phyloP scores from a whole-genome alignment of 2,113 vertebrate genomes.

The Apus apus region DNA sequence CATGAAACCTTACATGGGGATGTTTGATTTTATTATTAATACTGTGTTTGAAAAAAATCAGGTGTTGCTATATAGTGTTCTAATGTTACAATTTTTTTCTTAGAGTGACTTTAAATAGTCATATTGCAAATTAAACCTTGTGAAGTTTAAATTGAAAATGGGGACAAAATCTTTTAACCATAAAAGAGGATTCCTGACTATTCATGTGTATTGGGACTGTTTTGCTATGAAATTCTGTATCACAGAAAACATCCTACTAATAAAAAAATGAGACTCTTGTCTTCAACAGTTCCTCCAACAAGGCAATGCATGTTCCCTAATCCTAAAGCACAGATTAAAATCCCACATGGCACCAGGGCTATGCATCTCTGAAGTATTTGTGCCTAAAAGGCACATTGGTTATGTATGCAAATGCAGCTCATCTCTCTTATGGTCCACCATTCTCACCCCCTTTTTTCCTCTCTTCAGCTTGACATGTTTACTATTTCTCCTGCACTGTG shows the following conservation, averaged over 20 bases:
- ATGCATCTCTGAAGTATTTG: background rate
- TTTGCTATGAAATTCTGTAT: background rate
- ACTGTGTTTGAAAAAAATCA: background rate
- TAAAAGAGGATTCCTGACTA: background rate
- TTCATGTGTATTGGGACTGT: background rate
- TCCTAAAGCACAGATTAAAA: background rate
- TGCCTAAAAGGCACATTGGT: background rate
- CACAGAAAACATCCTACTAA: accelerated
- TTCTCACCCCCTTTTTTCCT: constrained; percentile 8
- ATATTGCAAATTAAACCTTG: background rate
- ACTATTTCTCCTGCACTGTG: constrained; percentile 39
- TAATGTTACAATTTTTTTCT: background rate
- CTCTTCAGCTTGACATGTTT: constrained; percentile 57
- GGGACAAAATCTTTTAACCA: background rate
- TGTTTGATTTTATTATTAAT: background rate
- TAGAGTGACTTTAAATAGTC: background rate
- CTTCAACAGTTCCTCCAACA: background rate
- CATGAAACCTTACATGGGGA: background rate
- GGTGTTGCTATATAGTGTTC: background rate
- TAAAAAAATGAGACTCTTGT: background rate
- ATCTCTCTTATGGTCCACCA: background rate
- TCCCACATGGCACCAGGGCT: background rate
- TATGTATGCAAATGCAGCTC: constrained; percentile 24
- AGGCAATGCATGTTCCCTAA: background rate
- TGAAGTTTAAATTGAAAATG: background rate